A percentile compares a stretch with the other conserved stretches of the same genome.
These are phyloP conservation scores for Seladonia tumulorum DNA, from an alignment of 2,888 invertebrate genomes.

Conservation along the genomic window DNA sequence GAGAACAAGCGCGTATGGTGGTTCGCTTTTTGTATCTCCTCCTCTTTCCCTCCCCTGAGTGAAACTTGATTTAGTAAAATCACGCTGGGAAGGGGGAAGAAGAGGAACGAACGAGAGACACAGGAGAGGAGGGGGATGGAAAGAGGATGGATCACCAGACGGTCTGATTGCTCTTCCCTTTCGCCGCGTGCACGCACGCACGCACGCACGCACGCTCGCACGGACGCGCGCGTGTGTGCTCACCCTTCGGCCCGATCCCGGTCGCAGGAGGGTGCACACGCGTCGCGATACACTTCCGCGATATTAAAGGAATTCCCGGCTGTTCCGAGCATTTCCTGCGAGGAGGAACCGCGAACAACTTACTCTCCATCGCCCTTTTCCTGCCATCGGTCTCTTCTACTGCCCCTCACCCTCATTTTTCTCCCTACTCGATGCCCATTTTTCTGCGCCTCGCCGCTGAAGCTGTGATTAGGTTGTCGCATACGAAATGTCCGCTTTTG, in stretches of 20 bases:
- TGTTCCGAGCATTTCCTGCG: conserved; percentile 72
- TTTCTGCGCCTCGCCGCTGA: conserved; percentile 23
- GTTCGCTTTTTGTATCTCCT: conserved; percentile 19
- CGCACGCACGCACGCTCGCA: conserved; percentile 43
- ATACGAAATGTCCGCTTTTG: neutral
- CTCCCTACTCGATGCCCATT: conserved; percentile 21
- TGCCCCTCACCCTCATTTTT: conserved; percentile 4
- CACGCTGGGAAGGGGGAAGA: neutral
- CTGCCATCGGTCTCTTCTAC: neutral
- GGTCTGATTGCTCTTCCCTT: conserved; percentile 61
- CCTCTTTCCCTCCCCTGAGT: neutral
- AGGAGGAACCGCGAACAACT: conserved; percentile 81
- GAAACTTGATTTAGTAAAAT: conserved; percentile 46
- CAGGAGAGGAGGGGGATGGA: neutral
- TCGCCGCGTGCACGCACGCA: conserved; percentile 43
- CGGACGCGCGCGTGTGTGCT: conserved; percentile 35
- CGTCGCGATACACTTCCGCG: conserved; percentile 42
- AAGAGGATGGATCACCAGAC: conserved; percentile 41
- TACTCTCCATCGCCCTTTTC: conserved; percentile 66
- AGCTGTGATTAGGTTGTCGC: neutral
- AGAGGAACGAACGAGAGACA: conserved; percentile 14
- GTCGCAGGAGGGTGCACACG: conserved; percentile 27
- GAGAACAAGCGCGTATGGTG: neutral
- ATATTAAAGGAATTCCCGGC: conserved; percentile 75
- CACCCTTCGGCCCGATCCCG: conserved; percentile 15